Evolutionary conservation across 2,888 invertebrate genomes (phyloP).

Genomic region (Horisme vitalbata): DNA sequence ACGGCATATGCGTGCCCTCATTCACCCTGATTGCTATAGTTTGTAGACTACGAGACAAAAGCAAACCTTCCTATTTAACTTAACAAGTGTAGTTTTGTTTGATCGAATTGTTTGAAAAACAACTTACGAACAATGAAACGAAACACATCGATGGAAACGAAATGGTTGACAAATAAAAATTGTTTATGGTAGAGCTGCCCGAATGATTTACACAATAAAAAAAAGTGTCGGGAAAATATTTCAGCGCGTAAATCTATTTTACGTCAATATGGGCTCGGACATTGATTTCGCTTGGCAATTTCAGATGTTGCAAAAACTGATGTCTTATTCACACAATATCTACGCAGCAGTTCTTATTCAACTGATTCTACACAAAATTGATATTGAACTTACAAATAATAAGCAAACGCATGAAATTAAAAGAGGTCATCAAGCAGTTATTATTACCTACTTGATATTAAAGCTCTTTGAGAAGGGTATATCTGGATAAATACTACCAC

Average conservation of each 20-base stretch:
- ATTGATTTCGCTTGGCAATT: slow-evolving; percentile 9
- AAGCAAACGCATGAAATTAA: too few relatives aligned
- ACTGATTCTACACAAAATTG: too few relatives aligned
- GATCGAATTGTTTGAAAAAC: not conserved
- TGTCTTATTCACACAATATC: not conserved
- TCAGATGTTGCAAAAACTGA: slow-evolving; percentile 1
- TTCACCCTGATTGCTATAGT: slow-evolving; percentile 37
- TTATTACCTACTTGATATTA: too few relatives aligned
- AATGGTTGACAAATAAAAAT: too few relatives aligned
- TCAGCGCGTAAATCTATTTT: slow-evolving; percentile 12
- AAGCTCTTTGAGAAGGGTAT: too few relatives aligned
- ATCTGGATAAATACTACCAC: too few relatives aligned
- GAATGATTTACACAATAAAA: slow-evolving; percentile 15
- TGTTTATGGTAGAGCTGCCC: not conserved
- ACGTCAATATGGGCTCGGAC: slow-evolving; percentile 2
- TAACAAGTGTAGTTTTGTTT: not conserved
- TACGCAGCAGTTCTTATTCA: too few relatives aligned
- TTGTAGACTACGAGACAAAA: slow-evolving; percentile 4
- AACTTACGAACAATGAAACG: not conserved
- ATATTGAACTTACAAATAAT: too few relatives aligned
- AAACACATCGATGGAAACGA: not conserved
- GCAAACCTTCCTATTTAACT: not conserved
- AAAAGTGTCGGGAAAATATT: slow-evolving; percentile 7
- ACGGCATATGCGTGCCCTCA: slow-evolving; percentile 42
- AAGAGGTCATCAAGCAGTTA: too few relatives aligned